Conservation (phyloP, 1,140 invertebrate species). For the Centruroides sculpturatus region DNA sequence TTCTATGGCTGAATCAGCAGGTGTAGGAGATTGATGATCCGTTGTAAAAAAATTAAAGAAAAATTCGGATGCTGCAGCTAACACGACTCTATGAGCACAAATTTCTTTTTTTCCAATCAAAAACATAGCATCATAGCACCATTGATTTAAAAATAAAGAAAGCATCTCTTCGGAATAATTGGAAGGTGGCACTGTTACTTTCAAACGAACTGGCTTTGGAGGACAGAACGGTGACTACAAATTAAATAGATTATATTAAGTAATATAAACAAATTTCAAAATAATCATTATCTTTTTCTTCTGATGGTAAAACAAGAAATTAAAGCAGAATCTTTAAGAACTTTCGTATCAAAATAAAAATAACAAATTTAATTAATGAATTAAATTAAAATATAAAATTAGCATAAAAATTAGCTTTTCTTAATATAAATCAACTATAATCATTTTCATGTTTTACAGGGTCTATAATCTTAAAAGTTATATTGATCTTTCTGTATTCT, state of each 20-base stretch:
- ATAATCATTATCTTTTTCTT: too few species aligned
- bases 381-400: too few species aligned
- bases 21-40: conserved; percentile 32
- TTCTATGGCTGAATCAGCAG: conserved; percentile 41
- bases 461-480: too few species aligned
- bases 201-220: conserved; percentile 63
- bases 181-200: conserved; percentile 50
- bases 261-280: too few species aligned
- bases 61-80: conserved; percentile 62
- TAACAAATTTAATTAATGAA: too few species aligned
- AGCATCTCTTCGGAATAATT: conserved; percentile 60
- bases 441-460: too few species aligned
- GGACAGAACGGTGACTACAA: conserved; percentile 78
- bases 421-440: too few species aligned
- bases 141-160: conserved; percentile 51
- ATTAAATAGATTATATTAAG: conserved; percentile 40
- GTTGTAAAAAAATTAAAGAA: conserved; percentile 63
- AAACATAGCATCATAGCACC: conserved; percentile 70
- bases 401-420: too few species aligned
- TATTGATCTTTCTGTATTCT: too few species aligned
- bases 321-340: too few species aligned
- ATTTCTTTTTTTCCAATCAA: conserved; percentile 54
- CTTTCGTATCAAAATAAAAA: too few species aligned
- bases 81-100: conserved; percentile 55
- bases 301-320: too few species aligned